Evolutionary conservation across 1,140 invertebrate genomes (phyloP), one percentile per base, ranked within the genome.

Genomic region (Orius laevigatus): DNA sequence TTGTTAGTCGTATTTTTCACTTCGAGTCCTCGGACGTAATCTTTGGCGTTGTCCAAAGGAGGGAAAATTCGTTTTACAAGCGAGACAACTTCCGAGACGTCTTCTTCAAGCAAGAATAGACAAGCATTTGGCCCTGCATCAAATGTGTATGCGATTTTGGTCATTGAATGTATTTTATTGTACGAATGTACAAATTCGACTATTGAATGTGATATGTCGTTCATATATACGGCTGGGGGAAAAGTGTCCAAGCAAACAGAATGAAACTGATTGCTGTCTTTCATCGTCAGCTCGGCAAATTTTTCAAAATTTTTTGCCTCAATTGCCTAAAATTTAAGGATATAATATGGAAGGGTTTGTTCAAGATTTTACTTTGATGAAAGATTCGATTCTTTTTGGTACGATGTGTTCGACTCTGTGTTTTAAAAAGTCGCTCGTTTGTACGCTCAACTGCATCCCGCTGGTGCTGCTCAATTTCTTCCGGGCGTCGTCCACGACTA

Each of bases 211-310:
- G 92, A 96, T 1, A 76, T 69, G 60, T 92, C 82, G 59, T 84
- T 96, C 78, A 96, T 79, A 60, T 98, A 98, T 16, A 79, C 66
- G 63, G 81, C 82, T 0, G 96, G 94, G 4, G 96, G 96, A 72
- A 78, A 94, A 0, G 93, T 90, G 63, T 98, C 95, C 39, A 92
- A 62, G 58, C 87, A 92, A 25, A 91, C 74, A 2, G 93, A 90
- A 71, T 99, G 96, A 58, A 98, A 80, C 64, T 96, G 87, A 74
- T 99, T 98, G 45, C 91, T 96, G 59, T 99, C 96, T 65, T 79
- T 79, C 84, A 98, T 98, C 12, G 92, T 96, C 6, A 97, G 70
- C 63, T 88, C 76, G 20, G 88, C 92, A 74, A 98, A 95, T 43
- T 63, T 73, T 33, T 74, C 54, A 65, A 98, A 99, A 69, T 98